These are phyloP conservation scores for Lepidotrigona ventralis DNA, from an alignment of 1,140 invertebrate genomes.

Conservation along the genomic window DNA sequence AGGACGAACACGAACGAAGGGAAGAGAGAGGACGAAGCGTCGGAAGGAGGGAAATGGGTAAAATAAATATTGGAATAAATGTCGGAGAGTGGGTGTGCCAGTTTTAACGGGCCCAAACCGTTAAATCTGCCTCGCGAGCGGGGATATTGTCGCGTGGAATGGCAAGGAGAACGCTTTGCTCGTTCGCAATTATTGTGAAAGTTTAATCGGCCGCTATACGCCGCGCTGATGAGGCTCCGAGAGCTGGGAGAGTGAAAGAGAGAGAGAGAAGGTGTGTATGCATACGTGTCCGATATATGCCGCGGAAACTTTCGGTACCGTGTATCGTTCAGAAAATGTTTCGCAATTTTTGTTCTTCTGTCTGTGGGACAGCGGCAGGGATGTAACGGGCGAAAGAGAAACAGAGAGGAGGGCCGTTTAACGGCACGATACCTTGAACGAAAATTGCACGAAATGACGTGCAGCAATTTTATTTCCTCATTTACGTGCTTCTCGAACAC, in stretches of 20 bases:
- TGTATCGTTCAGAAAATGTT: slow-evolving; percentile 43
- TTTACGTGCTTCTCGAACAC: background rate
- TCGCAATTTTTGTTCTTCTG: slow-evolving; percentile 30
- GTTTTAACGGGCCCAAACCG: slow-evolving; percentile 49
- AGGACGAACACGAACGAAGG: background rate
- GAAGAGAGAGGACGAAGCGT: background rate
- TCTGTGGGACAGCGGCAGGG: background rate
- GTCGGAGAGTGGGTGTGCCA: slow-evolving; percentile 33
- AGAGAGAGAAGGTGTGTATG: background rate
- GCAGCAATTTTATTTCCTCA: slow-evolving; percentile 6
- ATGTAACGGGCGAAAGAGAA: background rate
- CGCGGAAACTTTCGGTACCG: slow-evolving; percentile 34
- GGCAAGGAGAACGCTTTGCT: slow-evolving; percentile 50
- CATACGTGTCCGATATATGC: slow-evolving; percentile 17
- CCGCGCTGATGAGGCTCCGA: slow-evolving; percentile 42
- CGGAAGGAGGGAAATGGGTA: slow-evolving; percentile 36
- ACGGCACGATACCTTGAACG: slow-evolving; percentile 6
- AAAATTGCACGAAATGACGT: background rate
- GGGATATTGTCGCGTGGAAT: slow-evolving; percentile 48
- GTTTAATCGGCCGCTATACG: slow-evolving; percentile 58
- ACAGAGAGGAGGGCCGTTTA: slow-evolving; percentile 2
- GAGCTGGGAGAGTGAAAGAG: background rate
- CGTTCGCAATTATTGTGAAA: slow-evolving; percentile 57
- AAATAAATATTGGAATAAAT: slow-evolving; percentile 62
- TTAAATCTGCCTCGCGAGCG: slow-evolving; percentile 43